Evolutionary conservation across 2,888 invertebrate species (phyloP), one percentile per base, ranked within the genome.

Genomic region (Laothoe populi): DNA sequence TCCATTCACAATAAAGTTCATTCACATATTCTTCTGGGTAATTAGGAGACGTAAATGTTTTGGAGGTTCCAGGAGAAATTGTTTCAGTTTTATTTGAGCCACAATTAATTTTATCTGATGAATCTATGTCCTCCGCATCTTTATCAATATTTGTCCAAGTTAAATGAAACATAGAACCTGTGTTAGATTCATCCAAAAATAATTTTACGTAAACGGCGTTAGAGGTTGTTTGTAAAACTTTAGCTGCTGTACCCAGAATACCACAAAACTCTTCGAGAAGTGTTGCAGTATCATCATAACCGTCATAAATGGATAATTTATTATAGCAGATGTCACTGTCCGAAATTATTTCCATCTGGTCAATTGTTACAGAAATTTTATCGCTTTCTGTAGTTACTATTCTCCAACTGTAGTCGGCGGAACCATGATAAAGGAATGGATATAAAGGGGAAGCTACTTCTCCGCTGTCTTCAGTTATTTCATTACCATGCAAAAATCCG

Each of bases 401-500:
- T 53, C 95, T 94, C 97, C 98, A 98, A 10, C 87, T 85, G 70
- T 94, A 95, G 13, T 84, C 79, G 0, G 92, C 94, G 26, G 74
- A 64, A 4, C 88, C 83, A 16, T 77, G 72, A 73, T 91, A 94
- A 11, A 82, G 77, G 7, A 81, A 65, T 0, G 98, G 97, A 86
- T 96, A 98, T 26, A 95, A 85, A 0, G 98, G 98, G 0, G 97
- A 98, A 16, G 95, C 93, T 40, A 99, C 94, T 69, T 91, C 89
- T 0, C 98, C 98, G 2, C 70, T 81, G 0, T 90, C 84, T 10
- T 96, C 97, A 16, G 81, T 92, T 1, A 98, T 81, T 44, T 96
- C 95, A 73, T 95, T 96, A 35, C 96, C 95, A 75, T 94, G 95
- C 45, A 94, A 94, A 75, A 96, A 93, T 60, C 91, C 94, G 79